phyloP scores from a whole-genome alignment of 2,113 vertebrate species.

The Engraulis encrasicolus region DNA sequence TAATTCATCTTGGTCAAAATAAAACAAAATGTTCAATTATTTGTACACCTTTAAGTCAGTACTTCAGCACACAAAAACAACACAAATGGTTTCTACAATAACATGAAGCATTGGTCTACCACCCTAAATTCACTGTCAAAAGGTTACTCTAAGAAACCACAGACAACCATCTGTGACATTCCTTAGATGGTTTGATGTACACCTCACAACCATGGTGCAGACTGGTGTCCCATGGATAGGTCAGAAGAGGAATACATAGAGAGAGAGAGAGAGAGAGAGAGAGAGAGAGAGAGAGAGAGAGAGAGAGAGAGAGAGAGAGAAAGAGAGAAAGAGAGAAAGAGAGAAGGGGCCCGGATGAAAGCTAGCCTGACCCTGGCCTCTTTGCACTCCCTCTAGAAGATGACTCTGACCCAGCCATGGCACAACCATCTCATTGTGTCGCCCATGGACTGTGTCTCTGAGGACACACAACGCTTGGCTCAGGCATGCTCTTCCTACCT shows the following conservation, averaged over 20 bases:
- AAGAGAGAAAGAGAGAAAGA: not conserved
- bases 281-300: not conserved
- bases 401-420: not conserved
- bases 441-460: not conserved
- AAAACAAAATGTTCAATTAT: too few relatives aligned
- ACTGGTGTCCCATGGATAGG: constrained; percentile 1
- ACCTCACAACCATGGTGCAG: not conserved
- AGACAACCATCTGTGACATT: constrained; percentile 17
- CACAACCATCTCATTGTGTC: not conserved
- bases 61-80: not conserved
- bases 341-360: not conserved
- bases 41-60: not conserved
- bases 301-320: not conserved
- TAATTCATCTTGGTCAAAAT: too few relatives aligned
- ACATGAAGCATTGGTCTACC: not conserved
- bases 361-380: not conserved
- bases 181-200: not conserved
- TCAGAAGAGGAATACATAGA: not conserved
- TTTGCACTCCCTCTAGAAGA: constrained; percentile 16
- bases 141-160: not conserved
- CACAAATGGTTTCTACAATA: not conserved
- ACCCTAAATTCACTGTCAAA: not conserved
- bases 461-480: not conserved
- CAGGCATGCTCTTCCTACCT: not conserved
- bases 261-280: not conserved